Base-by-base conservation (phyloP, 1,140 invertebrate genomes). In the Cydia pomonella region DNA sequence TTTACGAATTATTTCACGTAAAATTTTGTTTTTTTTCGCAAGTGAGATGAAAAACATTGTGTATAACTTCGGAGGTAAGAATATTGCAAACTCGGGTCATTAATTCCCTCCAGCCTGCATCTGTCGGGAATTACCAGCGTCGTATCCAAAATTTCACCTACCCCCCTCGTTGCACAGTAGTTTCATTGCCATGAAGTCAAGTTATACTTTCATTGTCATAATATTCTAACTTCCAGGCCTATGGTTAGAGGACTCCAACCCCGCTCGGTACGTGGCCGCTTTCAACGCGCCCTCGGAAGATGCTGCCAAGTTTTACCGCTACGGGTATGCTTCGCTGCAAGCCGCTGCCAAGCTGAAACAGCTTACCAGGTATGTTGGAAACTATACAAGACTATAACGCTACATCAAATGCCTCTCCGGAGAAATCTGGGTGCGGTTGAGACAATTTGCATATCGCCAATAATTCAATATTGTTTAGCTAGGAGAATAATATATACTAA, bases 271-370 rank as follows among this genome's bases (percentile, higher is more conserved):
- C 83, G 94, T 97, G 29, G 96, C 96, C 2, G 94, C 95, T 3
- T 97, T 97, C 91, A 97, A 96, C 84, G 94, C 94, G 64, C 96
- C 96, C 53, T 94, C 94, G 1, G 93, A 95, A 53, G 94, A 95
- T 79, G 94, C 95, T 1, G 94, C 94, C 75, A 90, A 93, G 41
- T 93, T 95, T 63, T 94, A 96, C n/a, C 92, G 93, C 80, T 95
- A 95, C 75, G 96, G 95, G 1, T 96, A 96, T 81, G 96, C 96
- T 0, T 93, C 95, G 0, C 88, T 97, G 1, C 94, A 96, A 83
- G 95, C 95, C 0, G 93, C 94, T n/a, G 84, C 87, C 18, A 92
- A 89, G 78, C 81, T 94, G 1, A 90, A 91, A 62, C 82, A 93
- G 38, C 79, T 92, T 0, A 83, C 77, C 69, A 84, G 86, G 91